These are phyloP conservation scores for Bombus fervidus DNA, from an alignment of 1,140 invertebrate species.

Conservation along the genomic window DNA sequence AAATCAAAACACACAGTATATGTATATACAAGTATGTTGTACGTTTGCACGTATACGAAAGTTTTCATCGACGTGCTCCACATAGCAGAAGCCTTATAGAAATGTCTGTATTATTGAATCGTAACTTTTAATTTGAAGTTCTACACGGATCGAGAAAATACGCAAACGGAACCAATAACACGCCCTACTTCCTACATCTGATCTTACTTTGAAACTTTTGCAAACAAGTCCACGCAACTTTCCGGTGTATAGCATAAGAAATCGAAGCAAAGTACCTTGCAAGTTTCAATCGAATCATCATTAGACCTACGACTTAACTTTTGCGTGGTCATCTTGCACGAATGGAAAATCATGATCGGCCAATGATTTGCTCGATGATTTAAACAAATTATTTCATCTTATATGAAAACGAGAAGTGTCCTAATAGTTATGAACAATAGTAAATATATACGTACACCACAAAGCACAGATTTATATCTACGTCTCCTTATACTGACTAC, in stretches of 20 bases:
- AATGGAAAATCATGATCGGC: too few species aligned
- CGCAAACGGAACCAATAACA: conserved; percentile 13
- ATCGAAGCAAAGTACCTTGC: not conserved
- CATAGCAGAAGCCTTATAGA: not conserved
- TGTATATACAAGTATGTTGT: too few species aligned
- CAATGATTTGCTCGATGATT: too few species aligned
- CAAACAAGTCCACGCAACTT: not conserved
- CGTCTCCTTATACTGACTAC: too few species aligned
- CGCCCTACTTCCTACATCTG: conserved; percentile 9
- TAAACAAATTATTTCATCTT: too few species aligned
- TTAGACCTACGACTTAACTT: not conserved
- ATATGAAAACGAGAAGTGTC: not conserved
- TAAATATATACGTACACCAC: too few species aligned
- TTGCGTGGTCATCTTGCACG: too few species aligned
- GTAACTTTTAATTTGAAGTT: conserved; percentile 33
- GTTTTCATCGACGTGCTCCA: not conserved
- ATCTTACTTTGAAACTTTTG: conserved; percentile 20
- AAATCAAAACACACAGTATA: too few species aligned
- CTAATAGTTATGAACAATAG: too few species aligned
- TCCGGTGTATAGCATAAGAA: not conserved
- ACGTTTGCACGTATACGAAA: not conserved
- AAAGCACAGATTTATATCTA: too few species aligned
- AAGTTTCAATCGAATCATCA: not conserved
- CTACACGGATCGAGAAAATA: not conserved
- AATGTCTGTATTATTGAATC: not conserved